Conservation (phyloP, 2,797 vertebrate species). For the Hyperoplus lanceolatus region DNA sequence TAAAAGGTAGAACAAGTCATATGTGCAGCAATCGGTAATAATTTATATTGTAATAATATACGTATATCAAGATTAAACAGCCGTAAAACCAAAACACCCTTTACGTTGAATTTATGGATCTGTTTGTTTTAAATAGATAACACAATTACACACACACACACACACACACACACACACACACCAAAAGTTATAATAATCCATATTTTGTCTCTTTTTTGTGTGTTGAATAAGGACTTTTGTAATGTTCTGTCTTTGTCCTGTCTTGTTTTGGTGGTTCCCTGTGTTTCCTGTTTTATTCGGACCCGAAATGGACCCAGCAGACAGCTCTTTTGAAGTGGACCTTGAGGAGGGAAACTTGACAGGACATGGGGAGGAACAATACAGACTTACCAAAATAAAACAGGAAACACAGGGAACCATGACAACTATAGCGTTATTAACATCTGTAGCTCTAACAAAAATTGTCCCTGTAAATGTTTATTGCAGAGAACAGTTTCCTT, state of each 20-base stretch:
- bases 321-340: no score
- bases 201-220: not conserved
- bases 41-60: not conserved
- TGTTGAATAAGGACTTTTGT: no score
- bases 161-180: not conserved
- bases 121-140: not conserved
- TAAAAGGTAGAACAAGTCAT: not conserved
- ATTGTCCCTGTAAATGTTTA: not conserved
- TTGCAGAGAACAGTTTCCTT: not conserved
- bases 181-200: not conserved
- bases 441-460: not conserved
- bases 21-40: not conserved
- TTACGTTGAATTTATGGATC: not conserved
- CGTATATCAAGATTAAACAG: not conserved
- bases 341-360: no score
- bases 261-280: no score
- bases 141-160: not conserved
- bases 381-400: no score
- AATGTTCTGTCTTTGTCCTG: no score
- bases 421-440: not conserved
- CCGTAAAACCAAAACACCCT: not conserved
- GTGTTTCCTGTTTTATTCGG: no score
- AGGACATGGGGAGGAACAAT: no score
- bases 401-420: no score
- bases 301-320: no score